A percentile compares a stretch with the other conserved stretches of the same genome.
phyloP scores from a whole-genome alignment of 2,113 vertebrate genomes.

The Rattus norvegicus region GRCr8 NC_086039.1:121429001-121429500 shows the following conservation, averaged over 20 bases:
- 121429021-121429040: background rate
- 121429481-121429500: no score
- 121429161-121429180: background rate
- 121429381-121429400: no score
- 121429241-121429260: background rate
- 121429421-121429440: no score
- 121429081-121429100: background rate
- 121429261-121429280: background rate
- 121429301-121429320: background rate
- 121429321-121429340: background rate
- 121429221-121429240: background rate
- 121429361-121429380: no score
- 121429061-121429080: background rate
- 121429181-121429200: accelerated
- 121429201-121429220: background rate
- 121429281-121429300: background rate
- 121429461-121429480: no score
- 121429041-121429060: background rate
- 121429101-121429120: background rate
- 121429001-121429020: background rate
- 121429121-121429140: background rate
- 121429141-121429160: no score
- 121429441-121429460: no score
- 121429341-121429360: background rate
- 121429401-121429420: no score